phyloP scores from a whole-genome alignment of 2,888 invertebrate species.

The Drosophila rubida region DNA sequence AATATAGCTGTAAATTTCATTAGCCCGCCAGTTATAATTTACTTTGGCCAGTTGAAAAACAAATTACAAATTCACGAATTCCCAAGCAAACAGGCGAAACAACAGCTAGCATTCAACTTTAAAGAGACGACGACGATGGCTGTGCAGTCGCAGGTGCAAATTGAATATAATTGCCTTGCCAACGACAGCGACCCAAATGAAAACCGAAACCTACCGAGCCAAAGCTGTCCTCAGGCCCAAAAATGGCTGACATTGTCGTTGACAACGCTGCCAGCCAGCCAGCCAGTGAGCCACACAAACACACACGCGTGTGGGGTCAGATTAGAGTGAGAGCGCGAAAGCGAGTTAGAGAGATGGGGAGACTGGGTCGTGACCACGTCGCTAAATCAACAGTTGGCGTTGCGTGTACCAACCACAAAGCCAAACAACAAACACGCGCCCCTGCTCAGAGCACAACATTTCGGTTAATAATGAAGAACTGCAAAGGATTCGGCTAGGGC shows the following conservation, averaged over 20 bases:
- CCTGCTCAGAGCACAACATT: conserved; percentile 32
- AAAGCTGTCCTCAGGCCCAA: conserved; percentile 55
- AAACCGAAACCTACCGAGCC: conserved; percentile 56
- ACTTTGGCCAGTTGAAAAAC: conserved; percentile 47
- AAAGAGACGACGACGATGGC: conserved; percentile 24
- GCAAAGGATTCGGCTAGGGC: conserved; percentile 30
- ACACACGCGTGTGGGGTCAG: neutral
- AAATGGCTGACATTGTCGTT: conserved; percentile 65
- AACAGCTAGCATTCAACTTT: conserved; percentile 24
- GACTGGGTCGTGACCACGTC: conserved; percentile 36
- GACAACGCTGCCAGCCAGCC: conserved; percentile 47
- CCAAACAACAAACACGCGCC: conserved; percentile 32
- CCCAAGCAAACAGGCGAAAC: neutral
- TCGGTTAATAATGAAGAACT: conserved; percentile 40
- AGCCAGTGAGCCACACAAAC: neutral
- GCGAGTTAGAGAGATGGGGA: conserved; percentile 11
- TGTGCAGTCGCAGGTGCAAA: conserved; percentile 64
- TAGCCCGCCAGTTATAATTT: conserved; percentile 51
- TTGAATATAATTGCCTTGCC: conserved; percentile 76
- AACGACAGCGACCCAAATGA: conserved; percentile 48
- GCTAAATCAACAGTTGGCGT: conserved; percentile 78
- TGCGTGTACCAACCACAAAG: conserved; percentile 37
- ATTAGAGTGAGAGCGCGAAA: neutral
- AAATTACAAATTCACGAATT: conserved; percentile 48
- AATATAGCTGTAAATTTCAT: conserved; percentile 48